These are phyloP conservation scores for Calliphora vomitoria DNA, from an alignment of 2,888 invertebrate genomes.

Conservation along the genomic window DNA sequence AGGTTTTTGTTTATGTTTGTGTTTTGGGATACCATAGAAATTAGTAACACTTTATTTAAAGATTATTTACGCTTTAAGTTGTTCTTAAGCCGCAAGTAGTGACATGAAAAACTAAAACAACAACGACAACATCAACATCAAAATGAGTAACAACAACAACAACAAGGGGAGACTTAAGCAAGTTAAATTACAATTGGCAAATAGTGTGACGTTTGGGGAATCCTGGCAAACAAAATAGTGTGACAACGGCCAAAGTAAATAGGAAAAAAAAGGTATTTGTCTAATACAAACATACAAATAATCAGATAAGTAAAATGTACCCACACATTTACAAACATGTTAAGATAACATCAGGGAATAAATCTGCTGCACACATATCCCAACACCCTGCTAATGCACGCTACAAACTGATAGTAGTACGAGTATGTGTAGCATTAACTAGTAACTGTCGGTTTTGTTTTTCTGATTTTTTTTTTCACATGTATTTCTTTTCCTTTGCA, in stretches of 20 bases:
- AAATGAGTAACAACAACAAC: slow-evolving; percentile 16
- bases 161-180: slow-evolving; percentile 25
- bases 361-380: slow-evolving; percentile 34
- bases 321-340: slow-evolving; percentile 46
- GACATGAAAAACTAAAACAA: slow-evolving; percentile 19
- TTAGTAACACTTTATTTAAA: slow-evolving; percentile 71
- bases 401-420: slow-evolving; percentile 4
- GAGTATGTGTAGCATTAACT: slow-evolving; percentile 16
- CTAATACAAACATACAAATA: background rate
- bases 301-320: slow-evolving; percentile 23
- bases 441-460: slow-evolving; percentile 39
- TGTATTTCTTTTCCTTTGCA: background rate
- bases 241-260: slow-evolving; percentile 60
- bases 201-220: slow-evolving; percentile 58
- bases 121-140: slow-evolving; percentile 24
- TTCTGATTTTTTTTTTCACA: slow-evolving; percentile 12
- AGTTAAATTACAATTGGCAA: slow-evolving; percentile 61
- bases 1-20: slow-evolving; percentile 18
- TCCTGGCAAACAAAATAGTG: slow-evolving; percentile 61
- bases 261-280: background rate
- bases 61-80: slow-evolving; percentile 70
- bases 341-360: slow-evolving; percentile 71
- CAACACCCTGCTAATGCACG: background rate
- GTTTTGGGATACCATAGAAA: slow-evolving; percentile 63
- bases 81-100: slow-evolving; percentile 20